A percentile compares a stretch with the other conserved stretches of the same genome.
Evolutionary conservation across 2,797 vertebrate species (phyloP).

Genomic region (Semotilus atromaculatus): DNA sequence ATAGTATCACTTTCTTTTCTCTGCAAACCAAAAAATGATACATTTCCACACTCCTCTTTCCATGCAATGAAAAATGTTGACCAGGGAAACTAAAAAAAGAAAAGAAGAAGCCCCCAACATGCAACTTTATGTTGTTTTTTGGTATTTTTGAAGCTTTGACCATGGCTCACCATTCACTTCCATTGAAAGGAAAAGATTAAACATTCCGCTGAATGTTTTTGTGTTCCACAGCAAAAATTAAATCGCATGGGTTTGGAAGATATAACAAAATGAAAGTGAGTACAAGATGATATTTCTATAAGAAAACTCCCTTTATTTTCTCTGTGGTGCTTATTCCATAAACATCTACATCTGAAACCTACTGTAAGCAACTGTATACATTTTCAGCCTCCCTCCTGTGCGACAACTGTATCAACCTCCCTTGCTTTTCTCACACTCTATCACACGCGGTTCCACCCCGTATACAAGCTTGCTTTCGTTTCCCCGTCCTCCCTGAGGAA

Average conservation of each 20-base stretch:
- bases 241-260: not conserved
- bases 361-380: conserved; percentile 1
- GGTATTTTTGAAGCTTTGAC: not conserved
- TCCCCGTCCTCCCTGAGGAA: not conserved
- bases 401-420: conserved; percentile 5
- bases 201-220: not conserved
- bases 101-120: not conserved
- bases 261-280: not conserved
- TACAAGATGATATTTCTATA: not conserved
- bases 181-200: not conserved
- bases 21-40: not conserved
- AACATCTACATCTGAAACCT: conserved; percentile 5
- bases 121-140: not conserved
- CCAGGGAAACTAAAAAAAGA: not conserved
- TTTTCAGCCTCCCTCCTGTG: not conserved
- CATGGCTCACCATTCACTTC: not conserved
- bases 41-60: not conserved
- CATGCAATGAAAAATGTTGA: not conserved
- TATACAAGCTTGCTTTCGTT: not conserved
- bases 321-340: not conserved
- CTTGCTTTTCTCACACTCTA: not conserved
- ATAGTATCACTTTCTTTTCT: not conserved
- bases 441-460: not conserved
- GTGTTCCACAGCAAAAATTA: not conserved
- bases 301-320: not conserved